Evolutionary conservation across 2,888 invertebrate genomes (phyloP).

Genomic region (Melieria crassipennis): DNA sequence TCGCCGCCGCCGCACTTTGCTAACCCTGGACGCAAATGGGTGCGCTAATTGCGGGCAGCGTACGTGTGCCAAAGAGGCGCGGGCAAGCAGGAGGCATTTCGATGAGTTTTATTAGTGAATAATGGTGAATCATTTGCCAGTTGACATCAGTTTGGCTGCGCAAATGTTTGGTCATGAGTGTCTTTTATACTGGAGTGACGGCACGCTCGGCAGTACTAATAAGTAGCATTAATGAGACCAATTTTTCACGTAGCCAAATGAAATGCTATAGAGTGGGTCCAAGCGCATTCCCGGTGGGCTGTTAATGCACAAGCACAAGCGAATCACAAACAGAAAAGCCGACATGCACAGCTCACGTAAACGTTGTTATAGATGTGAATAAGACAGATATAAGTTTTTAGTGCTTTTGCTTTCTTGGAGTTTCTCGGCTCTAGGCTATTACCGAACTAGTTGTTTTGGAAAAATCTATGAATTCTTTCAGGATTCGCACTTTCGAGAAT

Average conservation of each 20-base stretch:
- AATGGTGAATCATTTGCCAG: constrained; percentile 48
- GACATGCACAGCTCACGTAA: no score
- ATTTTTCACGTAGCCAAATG: constrained; percentile 25
- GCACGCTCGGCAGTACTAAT: constrained; percentile 56
- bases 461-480: no score
- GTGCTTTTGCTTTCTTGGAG: no score
- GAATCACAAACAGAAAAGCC: no score
- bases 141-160: constrained; percentile 48
- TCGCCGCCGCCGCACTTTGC: not conserved
- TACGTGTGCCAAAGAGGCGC: not conserved
- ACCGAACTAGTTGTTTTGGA: no score
- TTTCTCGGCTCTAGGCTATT: no score
- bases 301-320: no score
- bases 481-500: no score
- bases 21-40: constrained; percentile 9
- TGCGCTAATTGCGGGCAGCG: constrained; percentile 25
- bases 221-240: constrained; percentile 52
- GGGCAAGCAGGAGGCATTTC: constrained; percentile 40
- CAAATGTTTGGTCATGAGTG: constrained; percentile 3
- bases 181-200: constrained; percentile 14
- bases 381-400: no score
- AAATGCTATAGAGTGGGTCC: no score
- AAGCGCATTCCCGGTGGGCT: no score
- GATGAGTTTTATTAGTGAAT: constrained; percentile 64
- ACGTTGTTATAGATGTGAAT: no score